phyloP scores from a whole-genome alignment of 2,797 vertebrate species.

The Rousettus madagascariensis region DNA sequence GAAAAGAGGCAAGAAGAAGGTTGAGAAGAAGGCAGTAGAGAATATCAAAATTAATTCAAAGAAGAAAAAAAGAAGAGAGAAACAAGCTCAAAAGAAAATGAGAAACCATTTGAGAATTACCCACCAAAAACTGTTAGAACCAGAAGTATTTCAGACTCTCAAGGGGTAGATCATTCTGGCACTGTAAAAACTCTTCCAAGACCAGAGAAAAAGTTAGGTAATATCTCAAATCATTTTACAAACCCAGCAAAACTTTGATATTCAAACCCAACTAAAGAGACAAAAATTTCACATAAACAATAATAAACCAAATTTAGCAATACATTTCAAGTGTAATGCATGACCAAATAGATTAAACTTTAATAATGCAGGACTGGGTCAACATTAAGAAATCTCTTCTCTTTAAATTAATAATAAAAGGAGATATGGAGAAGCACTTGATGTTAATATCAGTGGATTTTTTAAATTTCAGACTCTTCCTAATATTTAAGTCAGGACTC shows the following conservation, averaged over 20 bases:
- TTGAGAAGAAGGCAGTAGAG: background rate
- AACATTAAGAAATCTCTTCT: background rate
- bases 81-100: background rate
- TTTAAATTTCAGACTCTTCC: background rate
- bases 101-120: background rate
- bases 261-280: conserved; percentile 8
- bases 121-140: background rate
- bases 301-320: conserved; percentile 1
- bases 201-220: background rate
- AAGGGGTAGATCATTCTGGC: background rate
- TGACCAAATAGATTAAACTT: background rate
- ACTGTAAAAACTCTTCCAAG: background rate
- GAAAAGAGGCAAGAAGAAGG: background rate
- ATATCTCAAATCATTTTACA: background rate
- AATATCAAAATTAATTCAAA: background rate
- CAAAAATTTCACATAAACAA: background rate
- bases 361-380: background rate
- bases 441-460: background rate
- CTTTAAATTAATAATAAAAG: background rate
- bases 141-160: background rate
- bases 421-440: background rate
- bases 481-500: background rate
- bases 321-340: background rate
- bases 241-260: background rate
- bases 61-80: background rate